Base-by-base conservation (phyloP, 64 coral and sea anemone species). In the Actinia equina region DNA sequence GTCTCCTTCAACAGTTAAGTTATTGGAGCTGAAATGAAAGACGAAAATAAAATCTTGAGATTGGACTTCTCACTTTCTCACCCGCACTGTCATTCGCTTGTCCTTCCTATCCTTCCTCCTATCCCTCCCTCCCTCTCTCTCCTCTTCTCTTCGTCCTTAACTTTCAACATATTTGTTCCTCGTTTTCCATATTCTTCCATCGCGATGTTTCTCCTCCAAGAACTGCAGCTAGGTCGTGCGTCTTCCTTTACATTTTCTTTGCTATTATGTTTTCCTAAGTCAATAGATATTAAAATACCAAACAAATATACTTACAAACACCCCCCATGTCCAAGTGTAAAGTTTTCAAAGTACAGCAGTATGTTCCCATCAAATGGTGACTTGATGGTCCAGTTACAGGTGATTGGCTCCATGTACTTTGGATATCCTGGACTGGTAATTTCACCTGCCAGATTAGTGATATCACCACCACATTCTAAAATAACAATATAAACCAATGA, bases 351-450 rank as follows among this genome's bases (percentile, higher is more conserved):
- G 69, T 30, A 74, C 23, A 74, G 69, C 69, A 74, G 69, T 30
- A 74, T 74, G 13, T 74, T 42, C 7, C 69, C 69, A 41, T 41
- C 69, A 74, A 74, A 74, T 5, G 69, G 23, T 30, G 69, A 6
- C 25, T 74, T 30, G 69, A 74, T 74, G 69, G 69, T 74, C 69
- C 69, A 74, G 12, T 74, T 27, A 41, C 69, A 74, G 23, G 2
- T 74, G 69, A 74, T 74, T 41, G 69, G 69, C 20, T 74, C 69
- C 26, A 30, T 74, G 12, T 11, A 74, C 13, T n/a, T 74, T 2
- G 69, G 69, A 41, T 74, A 74, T 74, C 69, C 69, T 74, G 69
- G 69, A 41, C 69, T 74, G 13, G 69, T 74, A 15, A 74, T 16
- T 9, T 74, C 5, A 15, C 69, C 26, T 74, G 69, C 2, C 27